A percentile compares a stretch with the other conserved stretches of the same genome.
These are phyloP conservation scores for Chromobotia macracanthus DNA, from an alignment of 2,797 vertebrate species.

Conservation along the genomic window DNA sequence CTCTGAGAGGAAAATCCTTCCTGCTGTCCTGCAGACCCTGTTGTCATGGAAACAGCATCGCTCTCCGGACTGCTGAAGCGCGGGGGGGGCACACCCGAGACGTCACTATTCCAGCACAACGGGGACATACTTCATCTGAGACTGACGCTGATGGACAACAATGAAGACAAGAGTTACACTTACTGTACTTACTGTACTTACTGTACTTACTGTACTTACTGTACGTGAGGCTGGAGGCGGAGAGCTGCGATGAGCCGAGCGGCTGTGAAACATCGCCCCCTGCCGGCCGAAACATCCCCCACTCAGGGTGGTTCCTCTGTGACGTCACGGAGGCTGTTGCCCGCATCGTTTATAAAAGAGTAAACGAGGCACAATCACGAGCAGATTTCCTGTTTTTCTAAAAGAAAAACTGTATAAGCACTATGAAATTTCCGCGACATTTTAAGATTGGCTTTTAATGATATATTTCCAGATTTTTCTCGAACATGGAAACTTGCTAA, in stretches of 20 bases:
- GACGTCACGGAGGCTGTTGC: constrained; percentile 25
- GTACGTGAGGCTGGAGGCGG: constrained; percentile 46
- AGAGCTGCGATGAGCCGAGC: constrained; percentile 28
- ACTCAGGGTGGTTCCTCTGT: constrained; percentile 20
- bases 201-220: too few species aligned
- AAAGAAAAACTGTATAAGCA: too few species aligned
- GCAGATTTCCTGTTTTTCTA: too few species aligned
- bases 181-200: too few species aligned
- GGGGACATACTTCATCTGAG: too few species aligned
- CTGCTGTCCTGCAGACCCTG: constrained; percentile 55
- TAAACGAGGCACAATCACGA: too few species aligned
- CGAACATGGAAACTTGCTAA: too few species aligned
- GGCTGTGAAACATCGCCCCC: constrained; percentile 14
- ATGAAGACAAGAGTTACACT: constrained; percentile 49
- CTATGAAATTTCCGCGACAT: too few species aligned
- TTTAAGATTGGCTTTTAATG: too few species aligned
- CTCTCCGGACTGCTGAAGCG: constrained; percentile 46
- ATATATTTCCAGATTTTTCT: too few species aligned
- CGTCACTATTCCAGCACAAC: constrained; percentile 52
- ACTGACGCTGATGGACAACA: constrained; percentile 17
- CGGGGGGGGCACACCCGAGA: constrained; percentile 49
- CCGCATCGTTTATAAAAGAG: too few species aligned
- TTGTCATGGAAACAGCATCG: constrained; percentile 65
- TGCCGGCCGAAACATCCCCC: constrained; percentile 11
- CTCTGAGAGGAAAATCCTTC: constrained; percentile 46